Evolutionary conservation across 2,888 invertebrate genomes (phyloP).

Genomic region (Morpho helenor): DNA sequence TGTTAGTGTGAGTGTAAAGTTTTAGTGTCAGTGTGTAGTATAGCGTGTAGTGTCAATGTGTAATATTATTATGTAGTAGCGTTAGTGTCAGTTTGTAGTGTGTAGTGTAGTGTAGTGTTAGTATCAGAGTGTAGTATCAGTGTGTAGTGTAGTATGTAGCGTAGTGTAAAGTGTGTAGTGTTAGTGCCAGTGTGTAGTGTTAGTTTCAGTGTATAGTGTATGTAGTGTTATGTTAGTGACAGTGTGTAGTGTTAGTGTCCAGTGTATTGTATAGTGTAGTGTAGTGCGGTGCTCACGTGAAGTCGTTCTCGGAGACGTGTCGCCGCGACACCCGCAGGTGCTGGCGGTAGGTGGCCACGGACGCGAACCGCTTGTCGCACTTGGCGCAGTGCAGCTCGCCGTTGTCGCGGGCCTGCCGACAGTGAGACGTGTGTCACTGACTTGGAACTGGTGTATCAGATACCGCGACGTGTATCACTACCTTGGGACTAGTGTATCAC

Average conservation of each 20-base stretch:
- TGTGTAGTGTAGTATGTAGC: too few relatives aligned
- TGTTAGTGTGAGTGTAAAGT: too few relatives aligned
- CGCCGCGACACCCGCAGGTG: conserved; percentile 51
- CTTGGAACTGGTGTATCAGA: too few relatives aligned
- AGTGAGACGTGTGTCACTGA: not conserved
- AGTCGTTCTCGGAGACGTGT: conserved; percentile 60
- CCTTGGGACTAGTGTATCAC: too few relatives aligned
- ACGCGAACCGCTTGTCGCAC: conserved; percentile 64
- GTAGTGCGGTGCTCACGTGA: conserved; percentile 39
- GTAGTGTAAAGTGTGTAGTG: not conserved
- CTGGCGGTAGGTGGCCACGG: conserved; percentile 63
- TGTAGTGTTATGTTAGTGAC: not conserved
- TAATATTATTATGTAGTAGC: too few relatives aligned
- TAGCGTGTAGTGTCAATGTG: too few relatives aligned
- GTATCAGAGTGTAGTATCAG: too few relatives aligned
- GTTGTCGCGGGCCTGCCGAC: conserved; percentile 52
- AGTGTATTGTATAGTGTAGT: not conserved
- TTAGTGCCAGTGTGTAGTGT: not conserved
- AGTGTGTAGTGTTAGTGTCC: not conserved
- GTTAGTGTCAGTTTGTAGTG: too few relatives aligned
- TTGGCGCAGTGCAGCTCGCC: conserved; percentile 58
- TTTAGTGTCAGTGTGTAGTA: too few relatives aligned
- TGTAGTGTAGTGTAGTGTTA: too few relatives aligned
- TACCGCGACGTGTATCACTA: too few relatives aligned
- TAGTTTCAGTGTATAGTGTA: too few relatives aligned